Conservation (phyloP, 2,888 invertebrate species). For the Celastrina argiolus region DNA sequence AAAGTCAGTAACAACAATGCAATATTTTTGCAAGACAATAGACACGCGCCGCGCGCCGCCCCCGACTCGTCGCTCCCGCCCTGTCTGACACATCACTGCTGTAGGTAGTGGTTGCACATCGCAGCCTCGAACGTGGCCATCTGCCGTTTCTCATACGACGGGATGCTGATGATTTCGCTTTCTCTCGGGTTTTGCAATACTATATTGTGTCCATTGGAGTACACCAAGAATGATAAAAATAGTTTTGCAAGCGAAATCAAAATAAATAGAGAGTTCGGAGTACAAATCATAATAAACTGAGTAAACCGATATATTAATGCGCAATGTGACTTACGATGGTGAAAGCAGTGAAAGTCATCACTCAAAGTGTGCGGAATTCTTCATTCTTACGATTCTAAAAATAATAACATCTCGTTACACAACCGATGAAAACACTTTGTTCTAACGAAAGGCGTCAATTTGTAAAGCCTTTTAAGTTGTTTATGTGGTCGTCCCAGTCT, state of each 20-base stretch:
- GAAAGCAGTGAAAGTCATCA: conserved; percentile 74
- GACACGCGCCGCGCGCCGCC: conserved; percentile 52
- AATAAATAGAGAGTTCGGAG: conserved; percentile 69
- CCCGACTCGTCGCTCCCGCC: conserved; percentile 54
- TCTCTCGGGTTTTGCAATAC: conserved; percentile 67
- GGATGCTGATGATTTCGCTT: conserved; percentile 48
- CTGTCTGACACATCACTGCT: conserved; percentile 40
- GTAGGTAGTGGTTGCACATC: conserved; percentile 71
- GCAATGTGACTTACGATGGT: conserved; percentile 56
- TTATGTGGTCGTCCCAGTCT: not conserved
- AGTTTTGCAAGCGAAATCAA: conserved; percentile 60
- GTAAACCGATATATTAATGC: conserved; percentile 50
- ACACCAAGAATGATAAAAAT: conserved; percentile 63
- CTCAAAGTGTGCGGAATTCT: conserved; percentile 38
- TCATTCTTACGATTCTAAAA: conserved; percentile 44
- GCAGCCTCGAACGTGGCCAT: conserved; percentile 54
- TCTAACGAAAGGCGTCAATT: conserved; percentile 3
- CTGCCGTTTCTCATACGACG: conserved; percentile 48
- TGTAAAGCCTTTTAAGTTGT: conserved; percentile 6
- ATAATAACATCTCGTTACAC: conserved; percentile 27
- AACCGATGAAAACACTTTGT: conserved; percentile 21
- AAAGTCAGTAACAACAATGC: conserved; percentile 28
- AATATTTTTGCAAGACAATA: conserved; percentile 48
- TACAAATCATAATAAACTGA: conserved; percentile 42
- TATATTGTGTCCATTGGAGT: conserved; percentile 47